A percentile compares a stretch with the other conserved stretches of the same genome.
Evolutionary conservation across 2,113 vertebrate species (phyloP).

Genomic region (Solenodon paradoxus): DNA sequence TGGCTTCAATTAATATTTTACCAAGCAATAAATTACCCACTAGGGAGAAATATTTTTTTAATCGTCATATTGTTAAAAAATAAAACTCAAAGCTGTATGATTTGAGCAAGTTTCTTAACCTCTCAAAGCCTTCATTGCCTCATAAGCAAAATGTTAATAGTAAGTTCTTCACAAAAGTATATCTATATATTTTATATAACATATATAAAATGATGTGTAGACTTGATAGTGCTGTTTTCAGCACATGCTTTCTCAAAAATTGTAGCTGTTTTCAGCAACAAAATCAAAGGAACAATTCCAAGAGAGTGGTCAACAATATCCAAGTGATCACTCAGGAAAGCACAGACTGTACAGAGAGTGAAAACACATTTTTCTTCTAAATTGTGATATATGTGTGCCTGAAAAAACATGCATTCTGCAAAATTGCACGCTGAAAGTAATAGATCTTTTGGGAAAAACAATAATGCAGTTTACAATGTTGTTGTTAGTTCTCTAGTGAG

Average conservation of each 20-base stretch:
- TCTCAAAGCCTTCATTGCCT: not conserved
- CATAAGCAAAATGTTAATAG: not conserved
- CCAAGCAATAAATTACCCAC: not conserved
- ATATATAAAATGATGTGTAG: not conserved
- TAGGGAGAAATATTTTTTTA: not conserved
- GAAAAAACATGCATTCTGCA: not conserved
- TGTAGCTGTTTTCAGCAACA: not conserved
- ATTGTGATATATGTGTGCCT: not conserved
- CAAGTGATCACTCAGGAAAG: not conserved
- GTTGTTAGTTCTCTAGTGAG: not conserved
- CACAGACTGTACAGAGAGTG: not conserved
- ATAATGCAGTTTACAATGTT: not conserved
- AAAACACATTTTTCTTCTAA: not conserved
- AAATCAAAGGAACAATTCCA: not conserved
- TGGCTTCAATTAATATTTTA: not conserved
- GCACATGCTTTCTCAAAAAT: not conserved
- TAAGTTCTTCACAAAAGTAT: not conserved
- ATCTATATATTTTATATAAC: too few relatives aligned
- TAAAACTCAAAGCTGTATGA: not conserved
- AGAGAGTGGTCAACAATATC: not conserved
- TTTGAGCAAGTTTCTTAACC: not conserved
- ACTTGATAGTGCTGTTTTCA: not conserved
- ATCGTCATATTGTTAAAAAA: not conserved
- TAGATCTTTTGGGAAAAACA: not conserved
- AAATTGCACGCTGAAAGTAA: not conserved